Evolutionary conservation across 2,888 invertebrate species (phyloP).

Genomic region (Cordilura impudica): DNA sequence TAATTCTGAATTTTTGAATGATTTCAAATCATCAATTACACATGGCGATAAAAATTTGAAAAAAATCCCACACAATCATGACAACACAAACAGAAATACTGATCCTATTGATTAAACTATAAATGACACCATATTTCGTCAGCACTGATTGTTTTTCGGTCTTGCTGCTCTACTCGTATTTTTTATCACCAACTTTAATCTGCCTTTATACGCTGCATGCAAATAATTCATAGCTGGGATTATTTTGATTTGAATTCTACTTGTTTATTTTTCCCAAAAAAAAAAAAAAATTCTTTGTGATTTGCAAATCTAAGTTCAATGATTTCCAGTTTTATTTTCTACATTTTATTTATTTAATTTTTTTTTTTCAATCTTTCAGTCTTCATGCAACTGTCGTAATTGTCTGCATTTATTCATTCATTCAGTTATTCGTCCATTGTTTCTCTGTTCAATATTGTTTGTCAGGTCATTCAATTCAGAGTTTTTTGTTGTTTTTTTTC

Average conservation of each 20-base stretch:
- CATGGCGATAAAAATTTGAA: not conserved
- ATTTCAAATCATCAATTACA: conserved; percentile 34
- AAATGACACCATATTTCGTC: conserved; percentile 23
- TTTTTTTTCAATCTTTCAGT: not conserved
- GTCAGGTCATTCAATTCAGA: conserved; percentile 12
- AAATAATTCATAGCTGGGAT: conserved; percentile 49
- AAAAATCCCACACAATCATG: conserved; percentile 4
- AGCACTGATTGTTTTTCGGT: conserved; percentile 27
- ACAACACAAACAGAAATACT: not conserved
- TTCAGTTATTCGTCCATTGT: conserved; percentile 10
- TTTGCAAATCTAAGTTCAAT: conserved; percentile 27
- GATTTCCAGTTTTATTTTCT: not conserved
- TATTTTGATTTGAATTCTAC: conserved; percentile 29
- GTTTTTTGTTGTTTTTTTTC: too few species aligned
- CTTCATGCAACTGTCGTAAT: not conserved
- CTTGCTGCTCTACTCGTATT: conserved; percentile 15
- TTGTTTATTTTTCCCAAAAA: not conserved
- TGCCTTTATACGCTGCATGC: conserved; percentile 3
- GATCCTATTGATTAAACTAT: conserved; percentile 12
- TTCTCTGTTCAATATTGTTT: not conserved
- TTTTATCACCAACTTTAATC: conserved; percentile 20
- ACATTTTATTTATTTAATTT: not conserved
- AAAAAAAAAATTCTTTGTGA: too few species aligned
- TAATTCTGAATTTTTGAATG: conserved; percentile 16
- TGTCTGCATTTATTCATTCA: conserved; percentile 18